A percentile compares a stretch with the other conserved stretches of the same genome.
phyloP scores from a whole-genome alignment of 2,888 invertebrate species.

The Cistogaster globosa region DNA sequence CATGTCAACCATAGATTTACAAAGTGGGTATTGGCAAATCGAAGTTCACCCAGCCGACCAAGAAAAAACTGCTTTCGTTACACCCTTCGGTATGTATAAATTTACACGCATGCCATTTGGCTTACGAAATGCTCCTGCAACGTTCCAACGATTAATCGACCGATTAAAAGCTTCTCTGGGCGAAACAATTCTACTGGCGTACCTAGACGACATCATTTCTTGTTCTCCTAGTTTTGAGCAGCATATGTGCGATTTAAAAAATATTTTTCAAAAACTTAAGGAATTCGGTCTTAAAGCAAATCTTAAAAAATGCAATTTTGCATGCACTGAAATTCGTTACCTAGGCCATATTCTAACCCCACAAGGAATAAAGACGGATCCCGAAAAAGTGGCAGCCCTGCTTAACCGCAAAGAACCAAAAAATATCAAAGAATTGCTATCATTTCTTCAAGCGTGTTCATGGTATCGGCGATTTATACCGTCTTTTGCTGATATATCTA shows the following conservation, averaged over 20 bases:
- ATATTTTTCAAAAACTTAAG: slow-evolving; percentile 32
- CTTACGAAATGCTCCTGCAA: slow-evolving; percentile 66
- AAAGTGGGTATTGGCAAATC: slow-evolving; percentile 67
- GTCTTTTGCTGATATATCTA: no score
- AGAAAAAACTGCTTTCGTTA: slow-evolving; percentile 68
- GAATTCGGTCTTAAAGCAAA: slow-evolving; percentile 44
- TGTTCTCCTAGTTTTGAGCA: no score
- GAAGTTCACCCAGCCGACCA: slow-evolving; percentile 48
- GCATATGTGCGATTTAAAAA: slow-evolving; percentile 61
- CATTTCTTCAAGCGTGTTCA: slow-evolving; percentile 74
- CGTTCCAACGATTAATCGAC: slow-evolving; percentile 60
- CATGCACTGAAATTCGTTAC: slow-evolving; percentile 51
- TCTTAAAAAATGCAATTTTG: slow-evolving; percentile 42
- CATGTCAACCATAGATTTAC: no score
- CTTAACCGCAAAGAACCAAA: slow-evolving; percentile 48
- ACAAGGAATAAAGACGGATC: slow-evolving; percentile 73
- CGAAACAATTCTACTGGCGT: slow-evolving; percentile 71
- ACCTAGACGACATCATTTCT: slow-evolving; percentile 76
- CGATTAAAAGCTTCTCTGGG: slow-evolving; percentile 62
- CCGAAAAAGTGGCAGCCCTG: slow-evolving; percentile 70
- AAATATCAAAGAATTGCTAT: slow-evolving; percentile 73
- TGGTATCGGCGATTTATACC: no score
- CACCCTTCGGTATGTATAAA: slow-evolving; percentile 67
- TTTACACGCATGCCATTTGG: slow-evolving; percentile 69
- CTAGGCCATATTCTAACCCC: slow-evolving; percentile 35